Percentiles rank a stretch among this genome's conserved stretches.
Evolutionary conservation across 2,797 vertebrate species (phyloP).

Genomic region (Chelidonichthys spinosus): DNA sequence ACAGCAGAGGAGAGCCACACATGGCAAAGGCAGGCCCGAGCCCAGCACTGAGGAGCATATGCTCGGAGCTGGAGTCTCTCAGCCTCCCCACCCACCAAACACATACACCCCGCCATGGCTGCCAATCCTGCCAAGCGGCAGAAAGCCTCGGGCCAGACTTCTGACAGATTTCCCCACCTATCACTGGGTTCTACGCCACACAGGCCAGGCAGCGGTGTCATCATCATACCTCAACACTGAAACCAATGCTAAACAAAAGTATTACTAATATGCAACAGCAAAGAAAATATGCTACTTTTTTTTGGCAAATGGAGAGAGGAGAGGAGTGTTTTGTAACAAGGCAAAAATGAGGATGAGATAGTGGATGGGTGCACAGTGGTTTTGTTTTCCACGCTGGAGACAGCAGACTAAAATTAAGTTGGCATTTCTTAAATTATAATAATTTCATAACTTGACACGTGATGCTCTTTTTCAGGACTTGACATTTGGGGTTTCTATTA

Average conservation of each 20-base stretch:
- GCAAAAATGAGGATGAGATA: neutral
- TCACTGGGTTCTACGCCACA: slow-evolving; percentile 34
- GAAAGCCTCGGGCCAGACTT: slow-evolving; percentile 25
- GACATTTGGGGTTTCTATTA: neutral
- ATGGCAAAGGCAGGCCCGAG: slow-evolving; percentile 49
- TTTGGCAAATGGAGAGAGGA: no score
- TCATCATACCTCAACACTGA: slow-evolving; percentile 28
- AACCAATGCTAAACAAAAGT: slow-evolving; percentile 2
- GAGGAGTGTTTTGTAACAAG: neutral
- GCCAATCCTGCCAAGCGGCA: slow-evolving; percentile 42
- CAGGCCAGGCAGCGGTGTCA: neutral
- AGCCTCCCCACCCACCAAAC: neutral
- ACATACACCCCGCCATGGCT: slow-evolving; percentile 21
- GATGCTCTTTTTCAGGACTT: neutral
- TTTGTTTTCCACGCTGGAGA: neutral
- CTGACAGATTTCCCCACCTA: slow-evolving; percentile 37
- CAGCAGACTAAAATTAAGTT: neutral
- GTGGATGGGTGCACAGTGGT: neutral
- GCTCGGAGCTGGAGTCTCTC: slow-evolving; percentile 39
- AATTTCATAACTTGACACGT: neutral
- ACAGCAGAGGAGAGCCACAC: slow-evolving; percentile 63
- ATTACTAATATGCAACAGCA: neutral
- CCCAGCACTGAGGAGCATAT: slow-evolving; percentile 64
- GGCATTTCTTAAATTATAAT: neutral
- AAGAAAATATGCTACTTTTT: neutral